Percentiles rank a stretch among this genome's conserved stretches.
phyloP scores from a whole-genome alignment of 2,113 vertebrate species.

The Hippocampus mohnikei region DNA sequence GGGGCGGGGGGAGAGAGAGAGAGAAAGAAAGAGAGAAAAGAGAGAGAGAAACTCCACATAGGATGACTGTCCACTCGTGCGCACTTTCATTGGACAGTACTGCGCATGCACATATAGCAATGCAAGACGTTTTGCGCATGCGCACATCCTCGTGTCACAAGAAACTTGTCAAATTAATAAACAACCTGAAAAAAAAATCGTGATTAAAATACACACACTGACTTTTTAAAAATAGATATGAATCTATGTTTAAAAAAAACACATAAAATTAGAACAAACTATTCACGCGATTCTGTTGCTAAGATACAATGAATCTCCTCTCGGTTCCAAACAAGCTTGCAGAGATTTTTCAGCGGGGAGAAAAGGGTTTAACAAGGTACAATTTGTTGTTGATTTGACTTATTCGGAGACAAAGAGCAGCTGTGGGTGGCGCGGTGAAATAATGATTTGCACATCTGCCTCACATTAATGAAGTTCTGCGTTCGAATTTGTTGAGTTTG shows the following conservation, averaged over 20 bases:
- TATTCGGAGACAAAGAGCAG: too few relatives aligned
- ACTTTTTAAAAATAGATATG: background rate
- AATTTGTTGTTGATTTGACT: background rate
- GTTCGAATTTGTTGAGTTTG: background rate
- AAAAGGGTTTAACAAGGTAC: background rate
- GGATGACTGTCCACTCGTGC: constrained; percentile 20
- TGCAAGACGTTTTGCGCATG: background rate
- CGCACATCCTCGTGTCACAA: background rate
- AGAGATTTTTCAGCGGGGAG: background rate
- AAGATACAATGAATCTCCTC: constrained; percentile 43
- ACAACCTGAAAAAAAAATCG: background rate
- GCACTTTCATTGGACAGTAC: constrained; percentile 17
- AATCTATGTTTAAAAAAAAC: background rate
- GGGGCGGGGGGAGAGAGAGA: background rate
- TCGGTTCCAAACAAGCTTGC: background rate
- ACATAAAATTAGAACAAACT: background rate
- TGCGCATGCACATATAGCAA: constrained; percentile 44
- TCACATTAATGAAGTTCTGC: background rate
- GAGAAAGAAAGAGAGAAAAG: background rate
- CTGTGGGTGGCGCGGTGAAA: background rate
- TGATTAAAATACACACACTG: background rate
- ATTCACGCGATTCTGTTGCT: constrained; percentile 43
- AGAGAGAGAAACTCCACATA: background rate
- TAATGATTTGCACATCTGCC: background rate
- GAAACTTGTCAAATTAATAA: background rate